Evolutionary conservation across 2,797 vertebrate genomes (phyloP), one percentile per base, ranked within the genome.

Genomic region (Hirundo rustica): DNA sequence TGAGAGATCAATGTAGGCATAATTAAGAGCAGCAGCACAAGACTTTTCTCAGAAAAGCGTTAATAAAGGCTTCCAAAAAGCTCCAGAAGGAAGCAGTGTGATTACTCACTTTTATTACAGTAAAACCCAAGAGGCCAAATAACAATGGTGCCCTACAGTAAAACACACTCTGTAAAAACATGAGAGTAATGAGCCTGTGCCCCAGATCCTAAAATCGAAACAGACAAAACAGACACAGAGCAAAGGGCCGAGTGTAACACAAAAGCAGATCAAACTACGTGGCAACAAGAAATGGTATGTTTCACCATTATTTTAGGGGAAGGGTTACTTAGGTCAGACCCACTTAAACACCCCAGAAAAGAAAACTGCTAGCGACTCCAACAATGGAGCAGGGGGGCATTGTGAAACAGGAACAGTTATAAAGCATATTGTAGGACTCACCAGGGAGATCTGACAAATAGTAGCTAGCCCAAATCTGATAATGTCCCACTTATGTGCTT

Each of bases 21-120:
- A 91, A 94, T 85, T 78, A 89, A 85, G 73, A 95, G 82, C 57
- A 93, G 87, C 87, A 92, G 86, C 92, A 94, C 47, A 80, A 85
- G 93, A 91, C 65, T 83, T 88, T 87, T 93, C 62, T 85, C 79
- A 88, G 87, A 51, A 23, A 85, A 83, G 58, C 30, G 45, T 92
- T 92, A 96, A 93, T 55, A 72, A 53, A 74, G 44, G 65, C 48
- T 82, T 93, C 45, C 91, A 75, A 95, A 93, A 95, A 76, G 68
- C 68, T 89, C 55, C 92, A 91, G 62, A 92, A 94, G 66, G 89
- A 88, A 96, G 70, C 58, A 87, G 10, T 55, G 44, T 23, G 17
- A 93, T 79, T 70, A 70, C 65, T 60, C 42, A 70, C 10, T 50
- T 68, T 89, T 73, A 84, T 82, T 87, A 73, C 64, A 94, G 51